Conservation (phyloP, 2,113 vertebrate genomes). For the Spermophilus dauricus region DNA sequence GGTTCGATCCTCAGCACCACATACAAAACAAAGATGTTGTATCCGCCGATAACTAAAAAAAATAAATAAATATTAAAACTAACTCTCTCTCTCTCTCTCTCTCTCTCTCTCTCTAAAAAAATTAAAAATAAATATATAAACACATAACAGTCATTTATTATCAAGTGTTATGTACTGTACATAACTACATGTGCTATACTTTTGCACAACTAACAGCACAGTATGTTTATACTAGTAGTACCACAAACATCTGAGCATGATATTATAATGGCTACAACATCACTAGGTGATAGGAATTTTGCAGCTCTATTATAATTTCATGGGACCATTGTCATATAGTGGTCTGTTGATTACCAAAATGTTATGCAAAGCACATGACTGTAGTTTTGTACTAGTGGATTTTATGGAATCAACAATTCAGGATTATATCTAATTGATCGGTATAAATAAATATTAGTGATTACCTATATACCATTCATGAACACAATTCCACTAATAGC, state of each 20-base stretch:
- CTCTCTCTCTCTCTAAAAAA: too few species aligned
- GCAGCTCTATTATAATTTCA: not conserved
- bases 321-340: not conserved
- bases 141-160: not conserved
- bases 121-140: not conserved
- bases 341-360: not conserved
- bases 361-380: not conserved
- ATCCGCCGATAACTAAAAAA: too few species aligned
- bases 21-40: too few species aligned
- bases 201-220: not conserved
- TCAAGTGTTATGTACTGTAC: not conserved
- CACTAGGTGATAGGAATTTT: not conserved
- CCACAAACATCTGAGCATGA: not conserved
- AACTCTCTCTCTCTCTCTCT: too few species aligned
- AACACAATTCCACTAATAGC: not conserved
- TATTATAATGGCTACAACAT: not conserved
- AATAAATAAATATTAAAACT: too few species aligned
- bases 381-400: not conserved
- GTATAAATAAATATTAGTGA: not conserved
- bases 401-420: constrained; percentile 23
- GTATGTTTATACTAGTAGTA: not conserved
- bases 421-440: not conserved
- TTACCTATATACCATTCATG: not conserved
- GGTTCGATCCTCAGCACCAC: too few species aligned
- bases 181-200: not conserved